Evolutionary conservation across 2,888 invertebrate genomes (phyloP).

Genomic region (Pasiphila rectangulata): DNA sequence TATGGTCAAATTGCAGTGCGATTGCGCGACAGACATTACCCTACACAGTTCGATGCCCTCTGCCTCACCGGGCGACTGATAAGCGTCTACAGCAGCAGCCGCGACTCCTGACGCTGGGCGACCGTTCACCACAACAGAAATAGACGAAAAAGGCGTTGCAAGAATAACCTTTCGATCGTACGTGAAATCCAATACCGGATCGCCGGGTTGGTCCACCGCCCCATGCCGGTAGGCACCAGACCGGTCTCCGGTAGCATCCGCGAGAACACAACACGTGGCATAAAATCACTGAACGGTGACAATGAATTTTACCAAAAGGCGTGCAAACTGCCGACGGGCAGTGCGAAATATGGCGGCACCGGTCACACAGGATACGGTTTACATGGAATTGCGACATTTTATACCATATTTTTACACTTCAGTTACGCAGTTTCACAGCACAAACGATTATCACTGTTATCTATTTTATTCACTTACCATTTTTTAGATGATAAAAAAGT

Average conservation of each 20-base stretch:
- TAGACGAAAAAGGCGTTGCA: conserved; percentile 76
- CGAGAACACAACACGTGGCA: conserved; percentile 75
- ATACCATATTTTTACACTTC: conserved; percentile 43
- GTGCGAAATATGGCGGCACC: conserved; percentile 81
- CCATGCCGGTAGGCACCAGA: conserved; percentile 36
- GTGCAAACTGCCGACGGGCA: conserved; percentile 72
- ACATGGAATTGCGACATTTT: conserved; percentile 55
- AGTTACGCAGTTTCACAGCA: conserved; percentile 51
- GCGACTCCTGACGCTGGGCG: conserved; percentile 17
- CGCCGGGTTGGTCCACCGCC: conserved; percentile 35
- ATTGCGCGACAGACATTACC: conserved; percentile 74
- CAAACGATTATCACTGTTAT: conserved; percentile 59
- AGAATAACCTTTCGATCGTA: conserved; percentile 66
- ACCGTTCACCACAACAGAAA: conserved; percentile 22
- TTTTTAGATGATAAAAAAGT: conserved; percentile 79
- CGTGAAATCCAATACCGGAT: conserved; percentile 77
- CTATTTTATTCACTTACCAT: conserved; percentile 77
- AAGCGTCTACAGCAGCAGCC: conserved; percentile 34
- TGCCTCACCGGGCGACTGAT: conserved; percentile 46
- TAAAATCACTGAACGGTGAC: conserved; percentile 78
- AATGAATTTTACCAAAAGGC: conserved; percentile 72
- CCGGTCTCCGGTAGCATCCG: conserved; percentile 35
- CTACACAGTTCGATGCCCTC: conserved; percentile 73
- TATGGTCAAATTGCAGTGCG: conserved; percentile 74
- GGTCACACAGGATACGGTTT: conserved; percentile 59